Percentiles rank a stretch among this genome's conserved stretches.
phyloP scores from a whole-genome alignment of 2,797 vertebrate genomes.

The Falco cherrug region DNA sequence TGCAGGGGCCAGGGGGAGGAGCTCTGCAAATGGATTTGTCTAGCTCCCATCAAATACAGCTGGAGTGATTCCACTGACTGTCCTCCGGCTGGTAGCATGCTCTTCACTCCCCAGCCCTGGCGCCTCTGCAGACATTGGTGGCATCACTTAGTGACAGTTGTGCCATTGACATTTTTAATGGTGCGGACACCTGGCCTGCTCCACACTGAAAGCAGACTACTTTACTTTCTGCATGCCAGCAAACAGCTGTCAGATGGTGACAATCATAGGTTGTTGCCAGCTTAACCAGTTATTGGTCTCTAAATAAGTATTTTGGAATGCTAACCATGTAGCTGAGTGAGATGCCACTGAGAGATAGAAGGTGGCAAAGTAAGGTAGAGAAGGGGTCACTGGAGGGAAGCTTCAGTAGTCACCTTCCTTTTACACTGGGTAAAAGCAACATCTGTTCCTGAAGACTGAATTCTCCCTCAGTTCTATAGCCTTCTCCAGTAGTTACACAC shows the following conservation, averaged over 20 bases:
- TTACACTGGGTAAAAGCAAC: neutral
- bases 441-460: neutral
- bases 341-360: neutral
- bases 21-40: neutral
- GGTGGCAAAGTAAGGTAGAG: neutral
- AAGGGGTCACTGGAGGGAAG: neutral
- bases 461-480: neutral
- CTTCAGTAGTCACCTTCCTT: neutral
- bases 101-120: neutral
- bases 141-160: neutral
- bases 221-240: neutral
- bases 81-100: neutral
- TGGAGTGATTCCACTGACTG: accelerated
- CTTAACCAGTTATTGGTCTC: neutral
- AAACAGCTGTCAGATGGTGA: neutral
- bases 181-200: neutral
- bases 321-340: neutral
- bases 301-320: neutral
- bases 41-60: neutral
- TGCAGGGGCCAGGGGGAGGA: neutral
- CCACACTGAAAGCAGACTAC: neutral
- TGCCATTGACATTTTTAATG: neutral
- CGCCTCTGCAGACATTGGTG: neutral
- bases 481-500: neutral
- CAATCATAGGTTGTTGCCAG: neutral